These are phyloP conservation scores for Aproaerema taeniolella DNA, from an alignment of 2,888 invertebrate genomes.

Conservation along the genomic window DNA sequence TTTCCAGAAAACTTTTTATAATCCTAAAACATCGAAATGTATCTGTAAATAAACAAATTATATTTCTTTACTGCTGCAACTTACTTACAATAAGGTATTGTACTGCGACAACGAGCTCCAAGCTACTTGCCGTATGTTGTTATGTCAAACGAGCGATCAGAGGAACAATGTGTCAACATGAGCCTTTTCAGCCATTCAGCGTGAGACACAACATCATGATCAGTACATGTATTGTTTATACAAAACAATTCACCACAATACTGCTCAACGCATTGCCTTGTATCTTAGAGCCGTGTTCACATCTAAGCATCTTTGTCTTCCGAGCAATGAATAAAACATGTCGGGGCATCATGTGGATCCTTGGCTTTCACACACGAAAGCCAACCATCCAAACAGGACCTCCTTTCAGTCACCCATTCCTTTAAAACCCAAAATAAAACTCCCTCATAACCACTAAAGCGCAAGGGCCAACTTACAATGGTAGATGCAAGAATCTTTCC, in stretches of 20 bases:
- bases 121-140: too few species aligned
- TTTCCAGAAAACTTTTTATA: too few species aligned
- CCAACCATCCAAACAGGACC: slow-evolving; percentile 31
- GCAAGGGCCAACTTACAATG: slow-evolving; percentile 25
- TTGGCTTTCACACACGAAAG: slow-evolving; percentile 38
- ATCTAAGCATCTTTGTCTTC: slow-evolving; percentile 54
- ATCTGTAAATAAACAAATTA: too few species aligned
- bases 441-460: too few species aligned
- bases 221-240: slow-evolving; percentile 34
- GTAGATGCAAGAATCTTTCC: slow-evolving; percentile 29
- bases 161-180: slow-evolving; percentile 4
- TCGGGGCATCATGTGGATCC: slow-evolving; percentile 43
- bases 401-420: slow-evolving; percentile 4
- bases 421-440: background rate
- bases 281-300: slow-evolving; percentile 42
- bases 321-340: slow-evolving; percentile 63
- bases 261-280: slow-evolving; percentile 53
- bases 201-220: slow-evolving; percentile 1
- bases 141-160: too few species aligned
- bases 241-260: slow-evolving; percentile 28
- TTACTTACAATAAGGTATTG: too few species aligned
- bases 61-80: too few species aligned
- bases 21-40: too few species aligned
- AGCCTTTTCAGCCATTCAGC: slow-evolving; percentile 23
- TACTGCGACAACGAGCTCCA: too few species aligned